Conservation (phyloP, 2,888 invertebrate genomes). For the Allolobophora icterica region DNA sequence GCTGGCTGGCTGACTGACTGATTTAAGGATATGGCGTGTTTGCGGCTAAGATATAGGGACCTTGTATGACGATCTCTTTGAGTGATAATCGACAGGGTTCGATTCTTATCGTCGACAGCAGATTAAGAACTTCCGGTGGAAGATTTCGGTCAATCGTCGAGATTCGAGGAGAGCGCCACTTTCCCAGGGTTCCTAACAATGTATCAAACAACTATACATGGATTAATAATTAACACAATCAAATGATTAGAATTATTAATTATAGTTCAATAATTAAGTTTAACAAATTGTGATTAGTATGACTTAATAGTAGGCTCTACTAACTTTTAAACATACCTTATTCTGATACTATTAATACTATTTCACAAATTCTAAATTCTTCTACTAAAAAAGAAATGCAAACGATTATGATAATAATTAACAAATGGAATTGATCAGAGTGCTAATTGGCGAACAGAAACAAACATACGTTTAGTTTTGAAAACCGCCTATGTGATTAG, state of each 20-base stretch:
- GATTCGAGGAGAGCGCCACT: slow-evolving; percentile 6
- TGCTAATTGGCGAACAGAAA: no score
- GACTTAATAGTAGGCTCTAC: neutral
- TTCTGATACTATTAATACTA: no score
- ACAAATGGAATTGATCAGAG: no score
- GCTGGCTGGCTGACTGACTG: no score
- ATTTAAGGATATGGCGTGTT: no score
- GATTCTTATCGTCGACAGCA: slow-evolving; percentile 23
- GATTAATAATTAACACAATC: neutral
- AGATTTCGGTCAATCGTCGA: slow-evolving; percentile 15
- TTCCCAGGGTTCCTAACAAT: neutral
- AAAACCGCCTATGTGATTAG: no score
- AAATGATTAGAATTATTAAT: neutral
- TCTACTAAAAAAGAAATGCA: no score
- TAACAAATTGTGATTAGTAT: neutral
- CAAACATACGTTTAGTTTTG: no score
- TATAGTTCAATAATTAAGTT: neutral
- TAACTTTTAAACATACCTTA: neutral
- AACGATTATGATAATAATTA: no score
- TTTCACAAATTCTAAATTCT: no score
- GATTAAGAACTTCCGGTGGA: slow-evolving; percentile 4
- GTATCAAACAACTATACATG: neutral
- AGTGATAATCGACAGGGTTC: slow-evolving; percentile 37
- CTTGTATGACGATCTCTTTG: slow-evolving; percentile 38
- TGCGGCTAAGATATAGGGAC: neutral